These are phyloP conservation scores for Rhingia rostrata DNA, from an alignment of 2,888 invertebrate genomes.

Conservation along the genomic window DNA sequence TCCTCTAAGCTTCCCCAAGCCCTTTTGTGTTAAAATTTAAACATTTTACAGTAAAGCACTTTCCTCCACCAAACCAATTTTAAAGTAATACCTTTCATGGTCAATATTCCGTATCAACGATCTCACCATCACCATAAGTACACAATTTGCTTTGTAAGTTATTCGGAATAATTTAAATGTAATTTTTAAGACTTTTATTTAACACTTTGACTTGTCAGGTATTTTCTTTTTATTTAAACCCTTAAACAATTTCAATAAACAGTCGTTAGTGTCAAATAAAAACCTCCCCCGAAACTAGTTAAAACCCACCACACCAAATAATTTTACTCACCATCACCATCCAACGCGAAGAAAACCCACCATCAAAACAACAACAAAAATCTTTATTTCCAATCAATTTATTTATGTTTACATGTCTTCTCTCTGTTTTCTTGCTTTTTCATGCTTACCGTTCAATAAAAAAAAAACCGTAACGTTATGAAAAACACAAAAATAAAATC, in stretches of 20 bases:
- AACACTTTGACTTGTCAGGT: background rate
- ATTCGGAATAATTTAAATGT: conserved; percentile 12
- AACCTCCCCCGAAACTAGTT: background rate
- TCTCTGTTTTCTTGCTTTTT: conserved; percentile 73
- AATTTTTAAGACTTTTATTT: conserved; percentile 12
- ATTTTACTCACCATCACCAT: conserved; percentile 13
- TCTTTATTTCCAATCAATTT: conserved; percentile 57
- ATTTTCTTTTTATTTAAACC: background rate
- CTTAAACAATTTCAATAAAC: background rate
- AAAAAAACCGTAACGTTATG: conserved; percentile 74
- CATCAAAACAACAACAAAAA: conserved; percentile 28
- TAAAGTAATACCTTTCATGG: background rate
- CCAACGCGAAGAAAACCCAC: conserved; percentile 16
- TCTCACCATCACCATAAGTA: conserved; percentile 37
- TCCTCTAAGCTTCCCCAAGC: too few species aligned
- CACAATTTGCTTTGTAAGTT: conserved; percentile 59
- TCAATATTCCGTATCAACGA: background rate
- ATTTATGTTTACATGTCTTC: conserved; percentile 68
- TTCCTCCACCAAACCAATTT: background rate
- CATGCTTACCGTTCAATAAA: conserved; percentile 72
- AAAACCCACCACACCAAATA: conserved; percentile 3
- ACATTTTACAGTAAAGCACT: conserved; percentile 29
- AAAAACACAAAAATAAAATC: conserved; percentile 75
- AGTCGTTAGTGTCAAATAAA: conserved; percentile 21
- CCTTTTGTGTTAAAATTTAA: background rate